Percentiles rank a stretch among this genome's conserved stretches.
Evolutionary conservation across 2,888 invertebrate species (phyloP).

Genomic region (Flabesymbios commensalis): DNA sequence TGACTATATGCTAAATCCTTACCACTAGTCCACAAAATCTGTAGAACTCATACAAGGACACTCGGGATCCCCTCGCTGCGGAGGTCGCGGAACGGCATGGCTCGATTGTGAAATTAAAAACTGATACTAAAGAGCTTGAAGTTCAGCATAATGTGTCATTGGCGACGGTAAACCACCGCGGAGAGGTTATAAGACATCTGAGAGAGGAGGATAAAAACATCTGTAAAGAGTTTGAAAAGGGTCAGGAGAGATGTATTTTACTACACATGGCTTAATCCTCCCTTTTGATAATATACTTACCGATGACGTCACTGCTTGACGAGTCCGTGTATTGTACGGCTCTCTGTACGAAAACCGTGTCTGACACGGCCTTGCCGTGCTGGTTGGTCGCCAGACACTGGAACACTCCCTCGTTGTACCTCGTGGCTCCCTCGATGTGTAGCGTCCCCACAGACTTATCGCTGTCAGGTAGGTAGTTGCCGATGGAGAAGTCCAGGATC

Average conservation of each 20-base stretch:
- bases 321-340: no score
- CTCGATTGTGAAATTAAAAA: slow-evolving; percentile 46
- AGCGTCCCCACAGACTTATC: no score
- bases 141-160: slow-evolving; percentile 52
- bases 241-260: slow-evolving; percentile 11
- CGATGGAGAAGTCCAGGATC: no score
- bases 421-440: no score
- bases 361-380: no score
- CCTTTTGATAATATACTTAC: no score
- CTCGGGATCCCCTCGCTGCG: slow-evolving; percentile 53
- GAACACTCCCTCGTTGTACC: no score
- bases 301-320: no score
- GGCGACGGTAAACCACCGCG: slow-evolving; percentile 47
- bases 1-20: slow-evolving; percentile 50
- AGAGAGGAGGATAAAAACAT: slow-evolving; percentile 48
- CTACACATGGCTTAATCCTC: no score
- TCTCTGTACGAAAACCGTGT: no score
- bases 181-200: slow-evolving; percentile 52
- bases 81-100: slow-evolving; percentile 58
- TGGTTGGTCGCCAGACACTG: no score
- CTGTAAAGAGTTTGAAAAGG: slow-evolving; percentile 5
- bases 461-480: no score
- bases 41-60: slow-evolving; percentile 56
- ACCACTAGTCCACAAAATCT: slow-evolving; percentile 56
- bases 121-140: slow-evolving; percentile 49